These are phyloP conservation scores for Taphrorychus bicolor DNA, from an alignment of 2,888 invertebrate species.

Conservation along the genomic window DNA sequence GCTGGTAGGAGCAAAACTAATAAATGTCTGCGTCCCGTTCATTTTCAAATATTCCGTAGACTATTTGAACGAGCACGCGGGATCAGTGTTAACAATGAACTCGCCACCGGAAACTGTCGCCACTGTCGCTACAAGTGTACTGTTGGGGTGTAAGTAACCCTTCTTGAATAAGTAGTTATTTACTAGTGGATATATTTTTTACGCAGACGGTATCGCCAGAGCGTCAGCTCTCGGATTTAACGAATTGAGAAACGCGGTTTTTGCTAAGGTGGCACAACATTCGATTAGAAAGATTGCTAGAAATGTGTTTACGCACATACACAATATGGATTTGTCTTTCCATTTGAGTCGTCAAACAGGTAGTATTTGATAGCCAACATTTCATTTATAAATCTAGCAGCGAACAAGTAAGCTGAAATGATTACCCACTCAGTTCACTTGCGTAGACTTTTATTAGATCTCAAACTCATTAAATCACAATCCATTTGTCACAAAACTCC, in stretches of 20 bases:
- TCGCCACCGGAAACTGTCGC: conserved; percentile 82
- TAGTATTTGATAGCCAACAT: no score
- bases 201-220: conserved; percentile 93
- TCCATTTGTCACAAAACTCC: no score
- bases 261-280: conserved; percentile 96
- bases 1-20: conserved; percentile 81
- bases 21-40: conserved; percentile 95
- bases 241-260: conserved; percentile 96
- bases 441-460: no score
- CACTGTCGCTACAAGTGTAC: conserved; percentile 78
- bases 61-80: conserved; percentile 71
- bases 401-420: no score
- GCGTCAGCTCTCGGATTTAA: conserved; percentile 92
- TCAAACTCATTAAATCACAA: no score
- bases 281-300: conserved; percentile 93
- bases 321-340: conserved; percentile 92
- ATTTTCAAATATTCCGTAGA: conserved; percentile 95
- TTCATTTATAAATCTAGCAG: no score
- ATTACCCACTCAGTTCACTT: no score
- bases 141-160: conserved; percentile 83
- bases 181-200: no score
- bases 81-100: conserved; percentile 71
- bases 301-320: conserved; percentile 95
- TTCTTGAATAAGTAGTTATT: background rate
- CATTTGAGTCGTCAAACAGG: conserved; percentile 96